Evolutionary conservation across 2,888 invertebrate genomes (phyloP).

Genomic region (Scrobipalpa costella): DNA sequence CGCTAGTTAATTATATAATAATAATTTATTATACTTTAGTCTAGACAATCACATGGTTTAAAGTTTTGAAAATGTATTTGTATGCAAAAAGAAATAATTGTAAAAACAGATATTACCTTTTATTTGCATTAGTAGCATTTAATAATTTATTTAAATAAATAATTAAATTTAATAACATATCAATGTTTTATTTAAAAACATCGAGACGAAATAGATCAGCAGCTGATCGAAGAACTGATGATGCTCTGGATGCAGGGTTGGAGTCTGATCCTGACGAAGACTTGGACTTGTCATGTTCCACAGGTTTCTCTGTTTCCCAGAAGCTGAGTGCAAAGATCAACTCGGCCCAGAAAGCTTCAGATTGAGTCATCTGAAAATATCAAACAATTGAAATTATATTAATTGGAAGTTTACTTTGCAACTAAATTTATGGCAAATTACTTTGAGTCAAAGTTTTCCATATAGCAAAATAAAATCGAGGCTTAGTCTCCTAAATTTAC

Average conservation of each 20-base stretch:
- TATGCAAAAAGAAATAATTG: too few relatives aligned
- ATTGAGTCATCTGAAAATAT: conserved; percentile 82
- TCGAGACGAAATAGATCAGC: conserved; percentile 62
- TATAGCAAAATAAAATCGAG: too few relatives aligned
- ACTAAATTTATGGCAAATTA: too few relatives aligned
- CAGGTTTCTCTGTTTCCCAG: conserved; percentile 87
- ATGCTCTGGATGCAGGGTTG: conserved; percentile 59
- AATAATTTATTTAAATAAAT: background rate
- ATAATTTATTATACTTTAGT: too few relatives aligned
- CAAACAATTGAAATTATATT: background rate
- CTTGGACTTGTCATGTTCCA: conserved; percentile 69
- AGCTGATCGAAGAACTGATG: conserved; percentile 69
- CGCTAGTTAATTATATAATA: too few relatives aligned
- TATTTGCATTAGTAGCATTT: background rate
- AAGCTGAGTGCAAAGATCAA: conserved; percentile 86
- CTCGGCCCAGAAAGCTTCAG: conserved; percentile 86
- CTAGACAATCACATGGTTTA: too few relatives aligned
- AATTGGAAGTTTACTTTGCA: too few relatives aligned
- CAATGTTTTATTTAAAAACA: conserved; percentile 25
- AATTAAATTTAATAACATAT: background rate
- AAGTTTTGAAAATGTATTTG: too few relatives aligned
- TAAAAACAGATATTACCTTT: background rate
- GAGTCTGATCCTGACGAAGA: conserved; percentile 53
- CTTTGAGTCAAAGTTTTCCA: too few relatives aligned
- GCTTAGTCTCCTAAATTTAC: too few relatives aligned